Evolutionary conservation across 2,888 invertebrate genomes (phyloP).

Genomic region (Netelia fuscicornis): DNA sequence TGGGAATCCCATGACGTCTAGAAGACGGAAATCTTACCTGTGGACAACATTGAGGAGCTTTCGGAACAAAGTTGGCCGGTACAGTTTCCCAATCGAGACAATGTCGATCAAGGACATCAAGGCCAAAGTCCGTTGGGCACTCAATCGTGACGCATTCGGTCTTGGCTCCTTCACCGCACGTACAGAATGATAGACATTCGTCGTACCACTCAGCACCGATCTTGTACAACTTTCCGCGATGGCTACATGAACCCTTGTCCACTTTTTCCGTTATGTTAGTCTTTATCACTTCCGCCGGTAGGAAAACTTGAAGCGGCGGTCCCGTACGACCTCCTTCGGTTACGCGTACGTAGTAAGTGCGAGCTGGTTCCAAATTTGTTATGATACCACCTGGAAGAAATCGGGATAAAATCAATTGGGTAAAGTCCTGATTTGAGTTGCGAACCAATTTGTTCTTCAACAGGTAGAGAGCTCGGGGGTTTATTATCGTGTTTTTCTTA

Average conservation of each 20-base stretch:
- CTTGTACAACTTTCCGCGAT: conserved; percentile 84
- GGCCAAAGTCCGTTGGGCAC: conserved; percentile 93
- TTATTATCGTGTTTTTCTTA: conserved; percentile 62
- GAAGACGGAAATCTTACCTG: conserved; percentile 73
- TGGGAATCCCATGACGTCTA: neutral
- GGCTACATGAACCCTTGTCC: conserved; percentile 77
- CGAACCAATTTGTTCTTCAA: neutral
- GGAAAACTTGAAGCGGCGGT: conserved; percentile 78
- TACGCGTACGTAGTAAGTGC: conserved; percentile 83
- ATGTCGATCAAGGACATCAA: conserved; percentile 93
- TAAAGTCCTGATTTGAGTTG: neutral
- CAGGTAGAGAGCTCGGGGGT: neutral
- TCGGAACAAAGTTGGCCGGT: conserved; percentile 89
- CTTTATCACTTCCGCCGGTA: conserved; percentile 82
- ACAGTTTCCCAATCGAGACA: conserved; percentile 95
- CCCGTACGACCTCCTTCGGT: conserved; percentile 79
- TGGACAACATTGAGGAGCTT: conserved; percentile 93
- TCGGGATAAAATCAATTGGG: neutral
- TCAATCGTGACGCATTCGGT: conserved; percentile 92
- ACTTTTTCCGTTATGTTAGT: conserved; percentile 79
- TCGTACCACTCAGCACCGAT: conserved; percentile 88
- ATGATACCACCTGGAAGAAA: conserved; percentile 79
- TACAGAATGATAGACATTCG: conserved; percentile 92
- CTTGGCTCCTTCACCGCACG: conserved; percentile 89
- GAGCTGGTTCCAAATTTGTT: conserved; percentile 82